A percentile compares a stretch with the other conserved stretches of the same genome.
These are phyloP conservation scores for Caracal caracal DNA, from an alignment of 2,113 vertebrate species.

Conservation along the genomic window DNA sequence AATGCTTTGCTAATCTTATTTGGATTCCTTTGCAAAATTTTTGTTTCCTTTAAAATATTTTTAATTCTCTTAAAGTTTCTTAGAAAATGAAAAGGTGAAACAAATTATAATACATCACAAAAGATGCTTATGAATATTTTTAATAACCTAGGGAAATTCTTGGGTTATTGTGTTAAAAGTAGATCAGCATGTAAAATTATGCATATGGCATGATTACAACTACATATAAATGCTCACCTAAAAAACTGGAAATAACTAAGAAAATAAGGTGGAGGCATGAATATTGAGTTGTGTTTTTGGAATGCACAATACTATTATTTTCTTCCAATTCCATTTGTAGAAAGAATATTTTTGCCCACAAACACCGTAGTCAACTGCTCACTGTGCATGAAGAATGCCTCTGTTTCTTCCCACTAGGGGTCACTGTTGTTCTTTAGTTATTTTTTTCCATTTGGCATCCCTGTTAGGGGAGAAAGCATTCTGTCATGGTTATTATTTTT, in stretches of 20 bases:
- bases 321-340: conserved; percentile 2
- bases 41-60: neutral
- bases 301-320: neutral
- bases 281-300: neutral
- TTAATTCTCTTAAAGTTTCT: neutral
- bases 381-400: rapidly evolving
- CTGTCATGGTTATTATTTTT: conserved; percentile 79
- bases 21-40: conserved; percentile 10
- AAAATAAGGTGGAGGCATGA: neutral
- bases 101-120: neutral
- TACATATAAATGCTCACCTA: neutral
- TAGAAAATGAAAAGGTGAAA: neutral
- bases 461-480: conserved; percentile 14
- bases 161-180: neutral
- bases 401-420: conserved; percentile 78
- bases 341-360: neutral
- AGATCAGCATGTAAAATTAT: neutral
- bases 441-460: neutral
- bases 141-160: neutral
- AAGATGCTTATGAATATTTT: neutral
- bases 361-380: neutral
- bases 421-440: conserved; percentile 84
- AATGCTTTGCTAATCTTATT: neutral
- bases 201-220: neutral
- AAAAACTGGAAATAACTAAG: neutral